Evolutionary conservation across 1,140 invertebrate species (phyloP).

Genomic region (Drosophila eugracilis): DNA sequence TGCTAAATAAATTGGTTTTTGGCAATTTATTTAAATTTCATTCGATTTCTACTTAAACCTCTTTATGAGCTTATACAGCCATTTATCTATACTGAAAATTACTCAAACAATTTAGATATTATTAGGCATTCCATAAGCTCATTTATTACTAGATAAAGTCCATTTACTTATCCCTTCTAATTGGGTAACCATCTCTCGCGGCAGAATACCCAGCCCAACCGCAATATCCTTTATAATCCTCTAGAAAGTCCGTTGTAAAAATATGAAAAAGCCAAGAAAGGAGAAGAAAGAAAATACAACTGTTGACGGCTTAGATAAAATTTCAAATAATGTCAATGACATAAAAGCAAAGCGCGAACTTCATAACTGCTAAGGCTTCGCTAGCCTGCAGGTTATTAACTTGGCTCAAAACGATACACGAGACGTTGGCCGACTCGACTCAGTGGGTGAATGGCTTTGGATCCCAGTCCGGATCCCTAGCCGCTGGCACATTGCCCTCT

Average conservation of each 20-base stretch:
- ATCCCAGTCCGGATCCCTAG: neutral
- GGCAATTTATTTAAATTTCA: no score
- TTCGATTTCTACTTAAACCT: no score
- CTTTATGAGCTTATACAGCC: neutral
- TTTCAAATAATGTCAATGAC: constrained; percentile 70
- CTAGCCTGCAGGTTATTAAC: constrained; percentile 67
- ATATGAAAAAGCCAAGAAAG: constrained; percentile 2
- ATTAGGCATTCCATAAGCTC: neutral
- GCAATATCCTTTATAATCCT: constrained; percentile 14
- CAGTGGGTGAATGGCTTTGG: constrained; percentile 1
- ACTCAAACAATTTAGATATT: no score
- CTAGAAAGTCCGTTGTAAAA: constrained; percentile 3
- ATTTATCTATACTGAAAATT: neutral
- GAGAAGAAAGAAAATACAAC: constrained; percentile 18
- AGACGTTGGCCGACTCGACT: constrained; percentile 36
- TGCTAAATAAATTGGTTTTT: no score
- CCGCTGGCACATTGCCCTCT: constrained; percentile 27
- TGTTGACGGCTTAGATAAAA: constrained; percentile 57
- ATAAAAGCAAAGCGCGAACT: constrained; percentile 67
- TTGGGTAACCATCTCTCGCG: neutral
- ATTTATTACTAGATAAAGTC: neutral
- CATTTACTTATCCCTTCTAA: neutral
- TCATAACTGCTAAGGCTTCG: constrained; percentile 78
- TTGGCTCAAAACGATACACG: constrained; percentile 77
- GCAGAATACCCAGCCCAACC: neutral